Conservation (phyloP, 2,113 vertebrate species). For the Merops nubicus region DNA sequence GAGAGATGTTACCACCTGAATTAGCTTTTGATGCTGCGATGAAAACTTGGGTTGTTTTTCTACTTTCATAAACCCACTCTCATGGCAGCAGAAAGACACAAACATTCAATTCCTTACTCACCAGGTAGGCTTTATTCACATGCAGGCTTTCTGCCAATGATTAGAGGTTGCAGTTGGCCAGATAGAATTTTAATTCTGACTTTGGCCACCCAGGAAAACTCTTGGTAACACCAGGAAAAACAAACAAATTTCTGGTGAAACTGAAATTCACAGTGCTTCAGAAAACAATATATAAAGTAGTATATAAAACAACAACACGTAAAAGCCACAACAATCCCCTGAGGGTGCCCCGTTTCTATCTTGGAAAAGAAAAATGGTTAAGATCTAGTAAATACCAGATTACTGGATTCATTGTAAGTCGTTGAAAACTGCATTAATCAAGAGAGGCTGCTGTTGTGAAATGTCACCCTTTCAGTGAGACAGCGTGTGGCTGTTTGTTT, state of each 20-base stretch:
- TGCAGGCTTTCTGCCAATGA: neutral
- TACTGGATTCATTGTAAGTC: neutral
- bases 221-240: neutral
- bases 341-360: neutral
- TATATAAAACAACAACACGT: neutral
- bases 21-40: neutral
- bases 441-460: constrained; percentile 9
- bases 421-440: constrained; percentile 4
- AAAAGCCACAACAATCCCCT: neutral
- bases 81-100: neutral
- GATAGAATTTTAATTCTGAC: neutral
- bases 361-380: neutral
- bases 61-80: neutral
- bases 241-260: neutral
- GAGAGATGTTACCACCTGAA: neutral
- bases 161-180: neutral
- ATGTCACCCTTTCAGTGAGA: neutral
- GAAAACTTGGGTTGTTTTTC: neutral
- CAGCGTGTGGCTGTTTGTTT: neutral
- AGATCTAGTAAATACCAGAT: neutral
- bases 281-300: neutral
- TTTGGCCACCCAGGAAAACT: neutral
- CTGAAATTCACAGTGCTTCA: neutral
- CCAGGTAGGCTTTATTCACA: neutral
- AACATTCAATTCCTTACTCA: neutral